A percentile compares a stretch with the other conserved stretches of the same genome.
phyloP scores from a whole-genome alignment of 2,113 vertebrate species.

The Cyprinodon tularosa region DNA sequence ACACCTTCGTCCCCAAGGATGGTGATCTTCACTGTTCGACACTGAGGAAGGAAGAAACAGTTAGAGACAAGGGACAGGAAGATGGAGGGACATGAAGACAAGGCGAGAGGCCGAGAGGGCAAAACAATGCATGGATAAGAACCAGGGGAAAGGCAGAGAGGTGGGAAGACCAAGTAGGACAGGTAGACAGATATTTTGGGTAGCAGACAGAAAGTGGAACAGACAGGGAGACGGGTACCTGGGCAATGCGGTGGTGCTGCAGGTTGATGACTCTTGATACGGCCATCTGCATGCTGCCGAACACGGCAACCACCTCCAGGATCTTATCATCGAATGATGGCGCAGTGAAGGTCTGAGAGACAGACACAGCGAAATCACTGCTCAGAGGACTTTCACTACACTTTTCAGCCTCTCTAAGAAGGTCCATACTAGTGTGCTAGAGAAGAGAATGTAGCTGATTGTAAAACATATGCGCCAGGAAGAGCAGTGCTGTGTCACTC shows the following conservation, averaged over 20 bases:
- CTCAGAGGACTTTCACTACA: neutral
- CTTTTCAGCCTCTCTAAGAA: no score
- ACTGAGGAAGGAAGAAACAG: constrained; percentile 73
- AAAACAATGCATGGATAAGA: no score
- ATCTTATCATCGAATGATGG: constrained; percentile 98
- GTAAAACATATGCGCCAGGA: no score
- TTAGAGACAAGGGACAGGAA: neutral
- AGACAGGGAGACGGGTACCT: constrained; percentile 76
- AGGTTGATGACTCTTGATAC: constrained; percentile 96
- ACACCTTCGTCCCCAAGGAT: constrained; percentile 96
- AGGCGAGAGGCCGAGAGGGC: neutral
- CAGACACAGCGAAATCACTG: constrained; percentile 48
- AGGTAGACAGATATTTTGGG: neutral
- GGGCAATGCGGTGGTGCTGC: constrained; percentile 96
- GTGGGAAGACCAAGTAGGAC: neutral
- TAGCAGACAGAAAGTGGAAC: neutral
- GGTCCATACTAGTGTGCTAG: no score
- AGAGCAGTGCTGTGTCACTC: no score
- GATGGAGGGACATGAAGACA: neutral
- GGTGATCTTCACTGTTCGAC: constrained; percentile 95
- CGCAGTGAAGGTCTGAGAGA: constrained; percentile 89
- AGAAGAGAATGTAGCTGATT: no score
- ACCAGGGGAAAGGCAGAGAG: no score
- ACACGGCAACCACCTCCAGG: constrained; percentile 96
- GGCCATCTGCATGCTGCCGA: constrained; percentile 99